Evolutionary conservation across 2,797 vertebrate genomes (phyloP), one percentile per base, ranked within the genome.

Genomic region (Cheirogaleus major): DNA sequence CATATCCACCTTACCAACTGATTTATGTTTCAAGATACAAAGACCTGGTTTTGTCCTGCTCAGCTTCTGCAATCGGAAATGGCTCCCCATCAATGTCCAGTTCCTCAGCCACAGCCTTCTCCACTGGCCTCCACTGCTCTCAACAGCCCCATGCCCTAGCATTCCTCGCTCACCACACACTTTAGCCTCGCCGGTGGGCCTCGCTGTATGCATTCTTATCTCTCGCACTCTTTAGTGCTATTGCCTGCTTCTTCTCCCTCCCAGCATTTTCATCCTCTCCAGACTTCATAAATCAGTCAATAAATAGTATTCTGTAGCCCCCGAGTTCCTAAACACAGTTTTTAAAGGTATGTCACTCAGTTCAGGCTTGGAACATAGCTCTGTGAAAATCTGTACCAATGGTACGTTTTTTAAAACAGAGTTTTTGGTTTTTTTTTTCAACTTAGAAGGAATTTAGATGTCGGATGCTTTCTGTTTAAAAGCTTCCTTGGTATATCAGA

Each of bases 361-460:
- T 55, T 97, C 12, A 22, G 65, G 59, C 43, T 93, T 95, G 45
- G 14, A 91, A 85, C 11, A 92, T 55, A 79, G 35, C 52, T 67
- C 61, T 61, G 81, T 38, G 23, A 63, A 93, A 86, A 89, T 50
- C 43, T 82, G 22, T 90, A 57, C 35, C 6, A 48, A 30, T 41
- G 8, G 25, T 32, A 41, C 81, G 69, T 32, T 89, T 30, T 23
- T 23, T 23, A 17, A 23, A 38, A 35, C 55, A 57, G 13, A 4
- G 20, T 6, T 52, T 25, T 23, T 22, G 38, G 38, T 43, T 25
- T 27, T 63, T 20, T 65, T 43, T 61, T 32, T 1, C 50, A 73
- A 45, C 13, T 87, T 41, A 65, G 65, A 65, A 45, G 45, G 41
- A 84, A n/a, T 27, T 41, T 90, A 38, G 2, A 11, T 35, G 61